phyloP scores from a whole-genome alignment of 1,140 invertebrate species.

The Caenorhabditis remanei region DNA sequence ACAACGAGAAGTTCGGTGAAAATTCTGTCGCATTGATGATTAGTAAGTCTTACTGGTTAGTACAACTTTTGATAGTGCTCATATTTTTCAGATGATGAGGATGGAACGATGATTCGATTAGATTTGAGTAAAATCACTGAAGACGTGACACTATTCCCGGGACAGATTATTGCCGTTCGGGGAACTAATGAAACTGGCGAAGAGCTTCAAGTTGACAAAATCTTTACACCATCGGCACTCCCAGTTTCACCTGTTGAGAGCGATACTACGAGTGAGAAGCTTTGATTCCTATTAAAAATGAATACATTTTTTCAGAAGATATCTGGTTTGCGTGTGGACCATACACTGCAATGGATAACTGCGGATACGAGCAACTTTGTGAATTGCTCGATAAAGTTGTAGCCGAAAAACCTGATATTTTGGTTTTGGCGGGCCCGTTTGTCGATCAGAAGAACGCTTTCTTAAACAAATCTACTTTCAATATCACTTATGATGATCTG shows the following conservation, averaged over 20 bases:
- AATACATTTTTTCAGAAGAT: slow-evolving; percentile 11
- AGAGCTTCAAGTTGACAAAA: slow-evolving; percentile 21
- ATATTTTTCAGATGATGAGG: slow-evolving; percentile 18
- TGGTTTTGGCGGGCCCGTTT: slow-evolving; percentile 22
- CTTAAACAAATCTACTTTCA: slow-evolving; percentile 11
- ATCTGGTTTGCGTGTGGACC: slow-evolving; percentile 39
- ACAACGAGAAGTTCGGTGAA: slow-evolving; percentile 40
- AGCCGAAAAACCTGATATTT: slow-evolving; percentile 5
- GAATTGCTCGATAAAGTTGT: slow-evolving; percentile 29
- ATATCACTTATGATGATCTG: slow-evolving; percentile 17
- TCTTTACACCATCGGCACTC: background rate
- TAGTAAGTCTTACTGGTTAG: background rate
- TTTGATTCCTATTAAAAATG: background rate
- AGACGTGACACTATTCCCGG: slow-evolving; percentile 9
- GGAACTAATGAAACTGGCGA: slow-evolving; percentile 23
- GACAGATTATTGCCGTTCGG: slow-evolving; percentile 41
- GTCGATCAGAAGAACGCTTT: slow-evolving; percentile 25
- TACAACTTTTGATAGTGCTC: too few species aligned
- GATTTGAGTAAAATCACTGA: slow-evolving; percentile 17
- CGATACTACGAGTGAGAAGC: background rate
- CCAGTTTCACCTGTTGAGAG: background rate
- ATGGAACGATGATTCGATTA: slow-evolving; percentile 18
- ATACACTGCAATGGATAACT: slow-evolving; percentile 35
- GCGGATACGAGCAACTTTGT: slow-evolving; percentile 37
- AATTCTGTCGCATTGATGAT: slow-evolving; percentile 26